These are phyloP conservation scores for Diceros bicornis DNA, from an alignment of 2,797 vertebrate genomes.

Conservation along the genomic window DNA sequence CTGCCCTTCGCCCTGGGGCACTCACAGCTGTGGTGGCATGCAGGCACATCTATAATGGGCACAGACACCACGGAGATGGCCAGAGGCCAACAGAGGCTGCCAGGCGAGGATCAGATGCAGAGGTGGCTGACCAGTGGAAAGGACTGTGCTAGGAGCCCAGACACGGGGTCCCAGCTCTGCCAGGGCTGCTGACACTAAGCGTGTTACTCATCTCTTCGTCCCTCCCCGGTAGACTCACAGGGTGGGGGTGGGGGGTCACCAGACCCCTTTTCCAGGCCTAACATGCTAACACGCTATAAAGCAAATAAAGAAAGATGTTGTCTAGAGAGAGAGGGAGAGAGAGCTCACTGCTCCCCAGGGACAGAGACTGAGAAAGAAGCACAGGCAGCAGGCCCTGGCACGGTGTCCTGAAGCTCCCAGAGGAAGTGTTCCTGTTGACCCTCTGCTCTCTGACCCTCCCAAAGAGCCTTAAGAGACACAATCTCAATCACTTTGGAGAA, in stretches of 20 bases:
- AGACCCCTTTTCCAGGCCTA: background rate
- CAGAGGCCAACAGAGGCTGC: background rate
- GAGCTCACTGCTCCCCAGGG: background rate
- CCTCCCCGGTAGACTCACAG: background rate
- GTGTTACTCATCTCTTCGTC: fast-evolving
- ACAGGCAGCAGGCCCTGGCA: background rate
- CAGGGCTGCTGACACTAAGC: background rate
- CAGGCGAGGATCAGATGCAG: background rate
- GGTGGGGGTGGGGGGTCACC: background rate
- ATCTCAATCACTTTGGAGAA: background rate
- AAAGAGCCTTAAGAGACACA: background rate
- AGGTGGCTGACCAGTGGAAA: background rate
- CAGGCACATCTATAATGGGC: background rate
- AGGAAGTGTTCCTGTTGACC: background rate
- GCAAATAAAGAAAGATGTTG: background rate
- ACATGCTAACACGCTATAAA: background rate
- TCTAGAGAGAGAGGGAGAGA: background rate
- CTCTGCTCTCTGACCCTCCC: background rate
- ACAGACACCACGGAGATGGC: background rate
- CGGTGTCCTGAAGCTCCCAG: fast-evolving
- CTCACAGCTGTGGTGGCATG: background rate
- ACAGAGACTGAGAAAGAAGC: background rate
- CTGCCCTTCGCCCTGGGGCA: background rate
- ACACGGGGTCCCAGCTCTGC: background rate
- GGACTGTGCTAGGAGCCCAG: background rate